Conservation (phyloP, 2,797 vertebrate genomes). For the Eospalax fontanierii region DNA sequence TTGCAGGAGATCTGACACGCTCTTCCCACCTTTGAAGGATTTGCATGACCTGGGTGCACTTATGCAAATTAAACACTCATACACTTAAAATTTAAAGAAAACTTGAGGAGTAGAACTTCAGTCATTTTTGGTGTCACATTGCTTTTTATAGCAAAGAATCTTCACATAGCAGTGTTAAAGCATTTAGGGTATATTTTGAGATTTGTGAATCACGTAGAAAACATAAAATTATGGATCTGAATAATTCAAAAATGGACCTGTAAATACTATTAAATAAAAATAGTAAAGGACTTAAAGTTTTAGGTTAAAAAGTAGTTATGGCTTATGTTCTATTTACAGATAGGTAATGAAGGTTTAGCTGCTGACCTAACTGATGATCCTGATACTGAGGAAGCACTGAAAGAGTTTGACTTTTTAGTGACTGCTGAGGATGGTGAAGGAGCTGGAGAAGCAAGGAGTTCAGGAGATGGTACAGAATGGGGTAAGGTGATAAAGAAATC, state of each 20-base stretch:
- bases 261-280: constrained; percentile 37
- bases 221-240: constrained; percentile 37
- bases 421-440: constrained; percentile 99
- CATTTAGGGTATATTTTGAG: constrained; percentile 19
- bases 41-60: too few species aligned
- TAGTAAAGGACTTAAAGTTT: constrained; percentile 14
- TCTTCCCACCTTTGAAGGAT: too few species aligned
- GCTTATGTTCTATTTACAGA: constrained; percentile 89
- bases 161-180: constrained; percentile 3
- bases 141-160: neutral
- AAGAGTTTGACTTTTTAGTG: constrained; percentile 99
- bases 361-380: constrained; percentile 96
- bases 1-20: too few species aligned
- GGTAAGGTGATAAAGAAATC: constrained; percentile 91
- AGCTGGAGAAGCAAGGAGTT: constrained; percentile 98
- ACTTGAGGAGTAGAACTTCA: neutral
- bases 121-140: constrained; percentile 2
- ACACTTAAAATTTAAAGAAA: neutral
- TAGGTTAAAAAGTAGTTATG: constrained; percentile 57
- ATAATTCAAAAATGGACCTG: constrained; percentile 28
- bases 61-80: too few species aligned
- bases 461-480: constrained; percentile 99
- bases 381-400: constrained; percentile 98
- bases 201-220: constrained; percentile 36
- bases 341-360: constrained; percentile 98